phyloP scores from a whole-genome alignment of 2,888 invertebrate genomes.

The Drosophila affinis region DNA sequence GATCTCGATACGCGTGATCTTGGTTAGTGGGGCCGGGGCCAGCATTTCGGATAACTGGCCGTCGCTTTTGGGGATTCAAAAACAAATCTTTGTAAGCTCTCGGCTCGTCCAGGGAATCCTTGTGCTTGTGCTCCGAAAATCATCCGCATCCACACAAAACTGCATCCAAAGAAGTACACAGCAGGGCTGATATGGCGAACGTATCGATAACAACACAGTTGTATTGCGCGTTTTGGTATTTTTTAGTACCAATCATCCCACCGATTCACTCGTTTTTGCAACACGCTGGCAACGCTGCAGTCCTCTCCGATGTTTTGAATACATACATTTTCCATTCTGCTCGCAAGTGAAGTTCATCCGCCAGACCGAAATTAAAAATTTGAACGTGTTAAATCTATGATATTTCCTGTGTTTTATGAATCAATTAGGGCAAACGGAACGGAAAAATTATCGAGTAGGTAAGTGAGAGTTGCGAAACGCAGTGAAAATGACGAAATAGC shows the following conservation, averaged over 20 bases:
- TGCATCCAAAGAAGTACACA: too few species aligned
- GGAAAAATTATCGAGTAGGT: slow-evolving; percentile 67
- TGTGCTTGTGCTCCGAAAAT: too few species aligned
- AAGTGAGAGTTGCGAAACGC: slow-evolving; percentile 60
- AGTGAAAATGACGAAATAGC: slow-evolving; percentile 30
- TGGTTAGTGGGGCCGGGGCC: slow-evolving; percentile 1
- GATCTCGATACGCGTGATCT: background rate
- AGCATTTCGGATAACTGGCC: slow-evolving; percentile 1
- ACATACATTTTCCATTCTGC: slow-evolving; percentile 74
- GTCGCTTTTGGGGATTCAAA: background rate
- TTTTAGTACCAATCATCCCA: background rate
- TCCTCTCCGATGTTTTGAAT: slow-evolving; percentile 52
- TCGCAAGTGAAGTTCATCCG: slow-evolving; percentile 67
- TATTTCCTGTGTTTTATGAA: slow-evolving; percentile 68
- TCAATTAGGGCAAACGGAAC: slow-evolving; percentile 66
- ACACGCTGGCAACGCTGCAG: slow-evolving; percentile 21
- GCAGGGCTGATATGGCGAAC: too few species aligned
- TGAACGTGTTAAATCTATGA: slow-evolving; percentile 57
- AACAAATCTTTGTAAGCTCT: background rate
- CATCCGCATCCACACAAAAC: too few species aligned
- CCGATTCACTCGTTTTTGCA: background rate
- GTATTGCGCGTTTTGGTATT: too few species aligned
- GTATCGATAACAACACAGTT: too few species aligned
- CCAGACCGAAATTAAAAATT: slow-evolving; percentile 67
- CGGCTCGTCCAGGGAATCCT: too few species aligned